phyloP scores from a whole-genome alignment of 1,140 invertebrate species.

The Schmidtea mediterranea region DNA sequence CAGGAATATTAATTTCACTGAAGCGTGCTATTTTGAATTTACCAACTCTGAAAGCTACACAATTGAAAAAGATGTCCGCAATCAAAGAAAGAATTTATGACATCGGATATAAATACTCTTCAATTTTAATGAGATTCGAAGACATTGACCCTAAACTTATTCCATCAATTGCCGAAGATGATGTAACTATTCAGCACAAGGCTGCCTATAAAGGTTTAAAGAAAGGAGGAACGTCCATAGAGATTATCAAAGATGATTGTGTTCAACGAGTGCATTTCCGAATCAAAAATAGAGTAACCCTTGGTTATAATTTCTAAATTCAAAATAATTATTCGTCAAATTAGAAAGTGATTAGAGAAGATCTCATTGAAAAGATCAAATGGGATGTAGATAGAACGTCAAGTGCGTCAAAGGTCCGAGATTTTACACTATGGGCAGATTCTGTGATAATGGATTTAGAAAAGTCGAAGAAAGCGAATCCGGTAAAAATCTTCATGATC shows the following conservation, averaged over 20 bases:
- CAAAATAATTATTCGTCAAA: not conserved
- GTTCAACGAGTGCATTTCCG: conserved; percentile 21
- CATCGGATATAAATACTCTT: no score
- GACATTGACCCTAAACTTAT: no score
- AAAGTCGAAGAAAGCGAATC: conserved; percentile 15
- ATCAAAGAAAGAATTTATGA: no score
- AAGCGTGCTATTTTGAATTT: no score
- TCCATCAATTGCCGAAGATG: not conserved
- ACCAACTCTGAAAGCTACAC: no score
- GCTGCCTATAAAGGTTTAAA: not conserved
- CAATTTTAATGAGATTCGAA: no score
- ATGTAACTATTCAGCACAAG: not conserved
- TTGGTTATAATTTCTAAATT: not conserved
- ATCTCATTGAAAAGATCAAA: conserved; percentile 23
- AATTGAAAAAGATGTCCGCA: no score
- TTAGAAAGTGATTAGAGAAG: conserved; percentile 12
- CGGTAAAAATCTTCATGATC: conserved; percentile 13
- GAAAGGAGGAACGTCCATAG: conserved; percentile 12
- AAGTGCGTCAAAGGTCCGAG: conserved; percentile 19
- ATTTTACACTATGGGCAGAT: conserved; percentile 21
- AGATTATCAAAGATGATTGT: conserved; percentile 19
- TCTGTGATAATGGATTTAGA: conserved; percentile 22
- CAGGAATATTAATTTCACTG: no score
- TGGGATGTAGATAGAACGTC: conserved; percentile 21
- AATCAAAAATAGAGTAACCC: conserved; percentile 19